phyloP scores from a whole-genome alignment of 2,888 invertebrate species.

The Ichneumoninae sp. region DNA sequence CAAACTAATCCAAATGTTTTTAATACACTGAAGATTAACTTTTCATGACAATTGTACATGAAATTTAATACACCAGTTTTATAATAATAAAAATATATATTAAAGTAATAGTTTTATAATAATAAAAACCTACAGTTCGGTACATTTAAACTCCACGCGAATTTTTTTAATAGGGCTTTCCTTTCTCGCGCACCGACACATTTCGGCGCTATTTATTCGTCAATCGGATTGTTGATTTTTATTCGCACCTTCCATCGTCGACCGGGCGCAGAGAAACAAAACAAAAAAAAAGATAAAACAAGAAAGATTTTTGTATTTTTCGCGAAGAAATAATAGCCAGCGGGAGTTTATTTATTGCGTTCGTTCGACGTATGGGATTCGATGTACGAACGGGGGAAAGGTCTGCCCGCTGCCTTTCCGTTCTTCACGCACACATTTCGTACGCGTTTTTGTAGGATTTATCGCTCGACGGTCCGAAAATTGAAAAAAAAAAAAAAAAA shows the following conservation, averaged over 20 bases:
- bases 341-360: slow-evolving; percentile 67
- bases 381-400: slow-evolving; percentile 1
- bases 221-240: slow-evolving; percentile 18
- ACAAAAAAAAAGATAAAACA: slow-evolving; percentile 26
- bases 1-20: no score
- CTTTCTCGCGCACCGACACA: not conserved
- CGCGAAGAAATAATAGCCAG: slow-evolving; percentile 64
- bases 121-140: no score
- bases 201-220: not conserved
- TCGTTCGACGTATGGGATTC: slow-evolving; percentile 55
- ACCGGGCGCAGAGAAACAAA: slow-evolving; percentile 13
- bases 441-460: slow-evolving; percentile 53
- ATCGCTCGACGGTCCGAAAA: slow-evolving; percentile 55
- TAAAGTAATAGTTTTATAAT: no score
- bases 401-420: not conserved
- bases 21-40: no score
- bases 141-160: no score
- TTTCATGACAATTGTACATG: no score
- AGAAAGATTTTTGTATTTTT: slow-evolving; percentile 40
- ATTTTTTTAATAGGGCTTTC: not conserved
- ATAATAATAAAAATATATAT: no score
- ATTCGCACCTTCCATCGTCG: not conserved
- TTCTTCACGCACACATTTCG: slow-evolving; percentile 32
- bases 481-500: slow-evolving; percentile 31
- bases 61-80: no score